These are phyloP conservation scores for Micronisus gabar DNA, from an alignment of 2,113 vertebrate genomes.

Conservation along the genomic window DNA sequence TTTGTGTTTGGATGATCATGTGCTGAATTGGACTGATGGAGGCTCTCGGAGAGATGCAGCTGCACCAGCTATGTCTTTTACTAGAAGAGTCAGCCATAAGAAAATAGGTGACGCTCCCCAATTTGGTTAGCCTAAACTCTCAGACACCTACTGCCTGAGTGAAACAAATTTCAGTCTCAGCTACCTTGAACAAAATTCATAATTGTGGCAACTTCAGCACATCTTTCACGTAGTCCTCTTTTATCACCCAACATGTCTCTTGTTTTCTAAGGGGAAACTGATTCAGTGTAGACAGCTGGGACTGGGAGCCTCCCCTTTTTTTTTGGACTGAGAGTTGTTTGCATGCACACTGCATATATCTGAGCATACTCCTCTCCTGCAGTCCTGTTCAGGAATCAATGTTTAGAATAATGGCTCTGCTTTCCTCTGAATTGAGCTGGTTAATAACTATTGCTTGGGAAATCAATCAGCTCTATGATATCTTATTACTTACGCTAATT, in stretches of 20 bases:
- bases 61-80: neutral
- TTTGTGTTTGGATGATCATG: neutral
- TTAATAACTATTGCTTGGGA: slow-evolving; percentile 91
- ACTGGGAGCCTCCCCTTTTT: neutral
- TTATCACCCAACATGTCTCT: neutral
- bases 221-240: neutral
- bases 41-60: neutral
- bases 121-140: neutral
- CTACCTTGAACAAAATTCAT: neutral
- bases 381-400: slow-evolving; percentile 84
- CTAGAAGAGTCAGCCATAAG: neutral
- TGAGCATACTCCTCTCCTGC: slow-evolving; percentile 56
- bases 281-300: neutral
- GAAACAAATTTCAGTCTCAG: neutral
- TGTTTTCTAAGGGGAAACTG: neutral
- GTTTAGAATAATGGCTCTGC: slow-evolving; percentile 89
- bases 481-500: slow-evolving; percentile 99
- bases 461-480: slow-evolving; percentile 98
- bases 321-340: neutral
- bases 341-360: neutral
- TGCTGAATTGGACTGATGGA: neutral
- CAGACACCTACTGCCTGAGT: fast-evolving
- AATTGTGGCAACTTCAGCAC: neutral
- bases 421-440: slow-evolving; percentile 86
- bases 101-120: neutral